Evolutionary conservation across 2,888 invertebrate species (phyloP), one percentile per base, ranked within the genome.

Genomic region (Pterostichus niger): DNA sequence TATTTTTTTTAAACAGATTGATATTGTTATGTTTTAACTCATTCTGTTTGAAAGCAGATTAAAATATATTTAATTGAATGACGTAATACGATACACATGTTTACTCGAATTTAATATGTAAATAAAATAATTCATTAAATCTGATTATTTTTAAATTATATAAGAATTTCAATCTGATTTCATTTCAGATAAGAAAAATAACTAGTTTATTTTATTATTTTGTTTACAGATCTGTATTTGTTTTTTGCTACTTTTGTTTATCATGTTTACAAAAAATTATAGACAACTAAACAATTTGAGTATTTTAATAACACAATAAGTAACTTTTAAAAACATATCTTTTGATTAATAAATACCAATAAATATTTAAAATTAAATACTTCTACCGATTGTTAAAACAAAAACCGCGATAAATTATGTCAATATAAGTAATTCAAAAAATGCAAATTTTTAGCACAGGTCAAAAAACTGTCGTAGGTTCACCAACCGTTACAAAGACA

Each of bases 401-500:
- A 0, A 40, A 5, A 3, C 4, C 5, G 49, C 49, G 5, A 11
- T 49, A 49, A 49, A 49, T 24, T 17, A 56, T 17, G 17, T 56
- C 56, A 49, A 13, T 49, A n/a, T 64, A 52, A 75, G 31, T 33
- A 31, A 75, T 75, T 52, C 52, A 75, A 75, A 52, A 75, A 75
- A 75, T 75, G 33, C 75, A 75, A 75, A 75, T 33, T 52, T 75
- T 49, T 0, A 31, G 49, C 35, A 7, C 13, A 24, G 75, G 75
- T 75, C 75, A 75, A 75, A 73, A 54, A 75, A 49, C 75, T 52
- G n/a, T 24, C 17, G 49, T 75, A 75, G 75, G 75, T 52, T 75
- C 75, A 52, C 6, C 31, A 52, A 75, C 75, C 75, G 75, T 75
- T 75, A 75, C 52, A 52, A 24, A 24, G 7, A 52, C 9, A 75